These are phyloP conservation scores for Drosophila multiciliata DNA, from an alignment of 2,888 invertebrate species.

Conservation along the genomic window DNA sequence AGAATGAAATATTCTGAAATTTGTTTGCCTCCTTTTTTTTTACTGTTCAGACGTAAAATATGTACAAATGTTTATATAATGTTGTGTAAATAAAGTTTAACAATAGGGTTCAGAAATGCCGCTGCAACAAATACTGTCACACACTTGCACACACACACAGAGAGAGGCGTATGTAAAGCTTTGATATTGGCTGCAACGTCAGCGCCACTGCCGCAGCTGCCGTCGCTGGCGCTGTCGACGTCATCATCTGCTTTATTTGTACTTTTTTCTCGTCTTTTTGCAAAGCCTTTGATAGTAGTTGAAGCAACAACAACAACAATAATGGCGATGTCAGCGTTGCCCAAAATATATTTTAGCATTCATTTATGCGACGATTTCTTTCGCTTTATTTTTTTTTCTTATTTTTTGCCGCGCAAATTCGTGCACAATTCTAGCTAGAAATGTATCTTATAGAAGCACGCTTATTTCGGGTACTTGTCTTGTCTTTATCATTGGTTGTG, in stretches of 20 bases:
- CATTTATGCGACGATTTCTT: conserved; percentile 70
- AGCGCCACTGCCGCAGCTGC: conserved; percentile 32
- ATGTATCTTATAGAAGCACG: conserved; percentile 71
- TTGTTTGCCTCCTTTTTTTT: conserved; percentile 21
- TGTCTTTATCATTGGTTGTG: conserved; percentile 46
- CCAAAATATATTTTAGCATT: conserved; percentile 74
- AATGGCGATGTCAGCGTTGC: conserved; percentile 47
- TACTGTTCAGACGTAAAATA: conserved; percentile 12
- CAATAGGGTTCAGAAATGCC: conserved; percentile 55
- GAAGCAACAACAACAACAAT: conserved; percentile 58
- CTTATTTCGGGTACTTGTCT: conserved; percentile 62
- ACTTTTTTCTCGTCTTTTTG: conserved; percentile 32
- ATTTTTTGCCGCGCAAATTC: conserved; percentile 67
- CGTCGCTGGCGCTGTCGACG: conserved; percentile 42
- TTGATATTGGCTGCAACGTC: conserved; percentile 34
- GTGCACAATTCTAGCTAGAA: conserved; percentile 64
- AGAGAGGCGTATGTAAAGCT: conserved; percentile 31
- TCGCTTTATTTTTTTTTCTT: conserved; percentile 11
- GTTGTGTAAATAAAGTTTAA: conserved; percentile 30
- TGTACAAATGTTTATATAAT: conserved; percentile 38
- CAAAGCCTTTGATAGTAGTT: conserved; percentile 73
- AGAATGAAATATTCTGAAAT: conserved; percentile 8
- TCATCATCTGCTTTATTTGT: conserved; percentile 61
- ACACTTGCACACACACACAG: conserved; percentile 10
- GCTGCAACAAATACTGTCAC: conserved; percentile 35